Evolutionary conservation across 1,140 invertebrate genomes (phyloP).

Genomic region (Bombus huntii): DNA sequence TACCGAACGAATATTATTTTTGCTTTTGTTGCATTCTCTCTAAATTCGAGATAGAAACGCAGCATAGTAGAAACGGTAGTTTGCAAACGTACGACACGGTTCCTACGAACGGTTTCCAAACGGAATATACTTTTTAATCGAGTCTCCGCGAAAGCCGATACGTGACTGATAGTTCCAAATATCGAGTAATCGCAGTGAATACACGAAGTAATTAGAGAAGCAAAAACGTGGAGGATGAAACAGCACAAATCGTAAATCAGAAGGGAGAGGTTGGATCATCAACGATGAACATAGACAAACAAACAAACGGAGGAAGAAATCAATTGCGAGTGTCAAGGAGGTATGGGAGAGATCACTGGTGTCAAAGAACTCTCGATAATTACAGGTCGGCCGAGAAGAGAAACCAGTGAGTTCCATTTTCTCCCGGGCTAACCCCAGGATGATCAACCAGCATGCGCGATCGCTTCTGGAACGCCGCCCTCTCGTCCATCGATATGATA

Average conservation of each 20-base stretch:
- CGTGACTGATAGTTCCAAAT: background rate
- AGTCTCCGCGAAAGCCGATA: background rate
- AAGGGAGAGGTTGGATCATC: background rate
- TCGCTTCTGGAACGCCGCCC: slow-evolving; percentile 41
- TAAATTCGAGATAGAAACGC: background rate
- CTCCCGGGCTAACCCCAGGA: slow-evolving; percentile 19
- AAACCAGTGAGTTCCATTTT: slow-evolving; percentile 45
- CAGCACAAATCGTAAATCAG: background rate
- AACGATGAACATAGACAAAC: background rate
- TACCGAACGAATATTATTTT: no score
- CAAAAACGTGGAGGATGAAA: background rate
- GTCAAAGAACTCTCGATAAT: slow-evolving; percentile 58
- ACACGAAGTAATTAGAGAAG: slow-evolving; percentile 1
- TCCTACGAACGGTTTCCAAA: background rate
- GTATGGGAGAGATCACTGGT: slow-evolving; percentile 15
- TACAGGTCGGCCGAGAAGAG: slow-evolving; percentile 45
- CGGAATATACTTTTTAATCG: slow-evolving; percentile 1
- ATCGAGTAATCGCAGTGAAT: background rate
- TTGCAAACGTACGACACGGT: background rate
- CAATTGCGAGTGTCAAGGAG: slow-evolving; percentile 4
- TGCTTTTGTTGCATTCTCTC: no score
- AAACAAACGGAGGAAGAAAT: slow-evolving; percentile 27
- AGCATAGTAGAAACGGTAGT: background rate
- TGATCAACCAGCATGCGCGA: slow-evolving; percentile 49
- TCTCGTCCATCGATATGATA: slow-evolving; percentile 49